Base-by-base conservation (phyloP, 2,113 vertebrate genomes). In the Ictalurus punctatus region DNA sequence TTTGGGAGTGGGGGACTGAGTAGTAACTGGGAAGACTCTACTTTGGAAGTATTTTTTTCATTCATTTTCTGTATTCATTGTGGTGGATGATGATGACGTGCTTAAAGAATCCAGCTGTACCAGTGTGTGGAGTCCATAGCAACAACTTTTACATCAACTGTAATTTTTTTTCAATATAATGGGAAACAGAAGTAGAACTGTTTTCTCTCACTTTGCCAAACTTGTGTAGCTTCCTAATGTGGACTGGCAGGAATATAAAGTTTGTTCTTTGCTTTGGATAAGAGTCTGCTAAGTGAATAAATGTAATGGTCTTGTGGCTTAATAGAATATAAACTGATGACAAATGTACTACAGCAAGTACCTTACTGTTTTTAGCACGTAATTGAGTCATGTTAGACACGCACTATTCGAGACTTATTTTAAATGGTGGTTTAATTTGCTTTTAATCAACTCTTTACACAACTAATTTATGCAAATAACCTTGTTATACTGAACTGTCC, bases 1-100 rank as follows among this genome's bases (percentile, higher is more conserved):
- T 48, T 61, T 5, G 6, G 6, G 0, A 14, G 21, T 73, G 58
- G 5, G 67, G 80, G 83, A 27, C 30, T 59, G 52, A 74, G 37
- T 61, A 40, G 56, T 48, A 44, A 19, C 2, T 34, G 37, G 58
- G 40, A 56, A n/a, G n/a, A 54, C n/a, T 58, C 34, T 17, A 21
- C 44, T 52, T 0, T 27, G 54, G 65, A 79, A 85, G 34, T 67
- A 16, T 54, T 56, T n/a, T 23, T 19, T 27, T 30, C 48, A 14
- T 54, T 80, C 17, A 9, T 76, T 48, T 61, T 58, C 14, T 59
- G 54, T 52, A 34, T 85, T 84, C 44, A 40, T 30, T 85, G 52
- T 81, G 76, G 88, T 85, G 61, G 83, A 89, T 80, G 88, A 89
- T 80, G 88, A 89, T 65, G 67, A 44, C 83, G 85, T 89, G 30